Conservation (phyloP, 2,113 vertebrate genomes). For the Pelmatolapia mariae region DNA sequence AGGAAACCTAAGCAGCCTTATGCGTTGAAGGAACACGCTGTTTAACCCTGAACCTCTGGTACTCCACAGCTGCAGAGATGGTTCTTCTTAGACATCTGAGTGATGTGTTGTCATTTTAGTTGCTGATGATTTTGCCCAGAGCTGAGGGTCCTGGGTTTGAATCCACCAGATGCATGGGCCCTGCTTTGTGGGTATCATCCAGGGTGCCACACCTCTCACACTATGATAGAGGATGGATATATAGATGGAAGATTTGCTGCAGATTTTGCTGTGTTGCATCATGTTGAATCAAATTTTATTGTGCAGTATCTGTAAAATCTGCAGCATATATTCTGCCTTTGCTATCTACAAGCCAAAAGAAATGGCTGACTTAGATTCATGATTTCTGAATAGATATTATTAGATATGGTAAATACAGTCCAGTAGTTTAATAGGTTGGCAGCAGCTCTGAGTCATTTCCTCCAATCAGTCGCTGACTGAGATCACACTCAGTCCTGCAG, state of each 20-base stretch:
- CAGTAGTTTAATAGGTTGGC: neutral
- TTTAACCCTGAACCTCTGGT: neutral
- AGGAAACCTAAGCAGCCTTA: fast-evolving
- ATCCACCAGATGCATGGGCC: fast-evolving
- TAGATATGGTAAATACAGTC: fast-evolving
- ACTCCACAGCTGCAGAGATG: neutral
- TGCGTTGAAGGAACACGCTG: fast-evolving
- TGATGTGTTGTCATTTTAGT: neutral
- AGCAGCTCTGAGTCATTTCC: neutral
- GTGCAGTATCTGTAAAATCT: neutral
- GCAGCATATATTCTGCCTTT: neutral
- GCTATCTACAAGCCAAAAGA: neutral
- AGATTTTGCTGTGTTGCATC: neutral
- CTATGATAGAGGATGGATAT: neutral
- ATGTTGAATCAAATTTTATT: neutral
- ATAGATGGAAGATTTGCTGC: neutral
- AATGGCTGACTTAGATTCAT: fast-evolving
- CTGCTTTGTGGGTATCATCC: neutral
- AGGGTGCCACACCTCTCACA: neutral
- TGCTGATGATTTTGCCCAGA: fast-evolving
- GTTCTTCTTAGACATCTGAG: fast-evolving
- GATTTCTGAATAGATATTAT: neutral
- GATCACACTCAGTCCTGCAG: neutral
- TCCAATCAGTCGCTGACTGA: neutral
- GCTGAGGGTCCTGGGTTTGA: neutral